phyloP scores from a whole-genome alignment of 1,140 invertebrate species.

The Hyphantria cunea region DNA sequence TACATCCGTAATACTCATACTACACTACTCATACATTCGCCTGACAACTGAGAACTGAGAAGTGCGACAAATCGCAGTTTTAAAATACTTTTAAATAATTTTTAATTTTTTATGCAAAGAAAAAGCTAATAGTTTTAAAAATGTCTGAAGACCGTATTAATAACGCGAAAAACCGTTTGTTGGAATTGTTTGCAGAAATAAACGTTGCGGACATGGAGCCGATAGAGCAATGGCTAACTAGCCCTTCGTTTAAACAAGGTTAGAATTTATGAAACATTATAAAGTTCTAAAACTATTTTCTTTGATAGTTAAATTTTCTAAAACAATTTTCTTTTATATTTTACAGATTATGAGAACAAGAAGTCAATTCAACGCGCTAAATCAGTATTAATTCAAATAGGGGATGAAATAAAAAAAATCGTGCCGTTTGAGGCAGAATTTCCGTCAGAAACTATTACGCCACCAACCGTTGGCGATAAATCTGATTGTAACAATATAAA shows the following conservation, averaged over 20 bases:
- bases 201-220: slow-evolving; percentile 45
- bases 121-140: background rate
- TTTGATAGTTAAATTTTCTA: too few species aligned
- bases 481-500: slow-evolving; percentile 82
- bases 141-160: slow-evolving; percentile 53
- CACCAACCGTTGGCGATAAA: slow-evolving; percentile 83
- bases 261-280: slow-evolving; percentile 6
- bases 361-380: slow-evolving; percentile 50
- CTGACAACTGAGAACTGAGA: too few species aligned
- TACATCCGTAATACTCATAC: too few species aligned
- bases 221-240: slow-evolving; percentile 64
- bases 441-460: slow-evolving; percentile 82
- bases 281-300: too few species aligned
- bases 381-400: slow-evolving; percentile 76
- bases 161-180: slow-evolving; percentile 47
- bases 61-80: too few species aligned
- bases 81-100: too few species aligned
- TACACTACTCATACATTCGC: too few species aligned
- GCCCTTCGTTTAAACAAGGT: slow-evolving; percentile 63
- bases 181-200: slow-evolving; percentile 55
- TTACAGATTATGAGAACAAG: slow-evolving; percentile 69
- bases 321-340: too few species aligned
- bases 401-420: slow-evolving; percentile 79
- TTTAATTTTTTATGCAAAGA: too few species aligned
- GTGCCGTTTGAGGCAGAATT: slow-evolving; percentile 83